phyloP scores from a whole-genome alignment of 2,888 invertebrate species.

The Oithona nana region DNA sequence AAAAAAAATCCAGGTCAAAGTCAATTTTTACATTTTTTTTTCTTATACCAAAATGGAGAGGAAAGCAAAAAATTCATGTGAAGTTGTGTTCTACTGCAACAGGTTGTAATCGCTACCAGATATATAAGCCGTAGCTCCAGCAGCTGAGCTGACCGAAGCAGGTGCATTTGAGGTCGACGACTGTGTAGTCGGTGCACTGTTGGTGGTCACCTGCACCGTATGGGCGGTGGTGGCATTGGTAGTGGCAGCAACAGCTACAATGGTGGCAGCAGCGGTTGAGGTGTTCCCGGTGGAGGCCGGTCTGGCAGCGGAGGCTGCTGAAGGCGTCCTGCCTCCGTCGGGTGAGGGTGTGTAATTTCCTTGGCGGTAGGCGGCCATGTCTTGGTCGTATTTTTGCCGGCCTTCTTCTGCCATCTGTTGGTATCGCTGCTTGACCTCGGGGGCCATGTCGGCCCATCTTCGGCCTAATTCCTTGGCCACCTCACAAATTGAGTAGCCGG shows the following conservation, averaged over 20 bases:
- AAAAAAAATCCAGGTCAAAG: too few relatives aligned
- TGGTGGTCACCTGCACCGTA: too few relatives aligned
- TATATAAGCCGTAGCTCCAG: too few relatives aligned
- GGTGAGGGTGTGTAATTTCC: slow-evolving; percentile 1
- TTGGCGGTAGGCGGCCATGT: slow-evolving; percentile 18
- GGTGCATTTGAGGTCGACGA: too few relatives aligned
- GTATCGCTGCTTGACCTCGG: slow-evolving; percentile 27
- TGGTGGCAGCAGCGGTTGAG: background rate
- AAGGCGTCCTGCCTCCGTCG: background rate
- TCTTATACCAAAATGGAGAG: too few relatives aligned
- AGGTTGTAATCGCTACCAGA: too few relatives aligned
- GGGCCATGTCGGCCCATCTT: slow-evolving; percentile 27
- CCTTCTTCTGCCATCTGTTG: slow-evolving; percentile 29
- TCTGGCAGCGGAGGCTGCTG: background rate
- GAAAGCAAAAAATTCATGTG: too few relatives aligned
- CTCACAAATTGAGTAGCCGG: slow-evolving; percentile 33
- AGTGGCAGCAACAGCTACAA: background rate
- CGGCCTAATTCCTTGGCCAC: slow-evolving; percentile 33
- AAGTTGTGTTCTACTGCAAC: too few relatives aligned
- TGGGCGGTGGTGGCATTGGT: background rate
- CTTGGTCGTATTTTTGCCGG: slow-evolving; percentile 16
- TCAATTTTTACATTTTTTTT: too few relatives aligned
- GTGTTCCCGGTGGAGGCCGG: background rate
- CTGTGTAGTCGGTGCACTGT: too few relatives aligned
- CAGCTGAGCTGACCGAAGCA: too few relatives aligned